Evolutionary conservation across 2,797 vertebrate species (phyloP), one percentile per base, ranked within the genome.

Genomic region (Limosa lapponica): DNA sequence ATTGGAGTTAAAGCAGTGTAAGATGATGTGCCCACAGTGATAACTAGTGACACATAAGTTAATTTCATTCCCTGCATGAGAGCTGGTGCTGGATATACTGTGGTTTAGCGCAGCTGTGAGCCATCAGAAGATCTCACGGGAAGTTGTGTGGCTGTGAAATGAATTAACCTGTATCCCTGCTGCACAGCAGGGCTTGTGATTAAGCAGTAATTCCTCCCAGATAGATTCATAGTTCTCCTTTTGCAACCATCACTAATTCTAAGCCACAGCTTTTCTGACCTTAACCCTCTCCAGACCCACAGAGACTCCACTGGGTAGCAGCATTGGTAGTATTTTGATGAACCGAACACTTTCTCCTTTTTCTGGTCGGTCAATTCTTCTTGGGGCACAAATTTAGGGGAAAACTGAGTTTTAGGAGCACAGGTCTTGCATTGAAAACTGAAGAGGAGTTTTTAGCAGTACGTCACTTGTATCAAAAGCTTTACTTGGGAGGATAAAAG

Each of bases 401-500:
- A 79, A 93, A 92, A 52, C 9, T 65, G 62, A 80, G 65, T 80
- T 85, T 70, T 55, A 30, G 70, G 55, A 83, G 24, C 79, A 82
- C 6, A 20, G 55, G 66, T 70, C 84, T 89, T 91, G 72, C 46
- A 82, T 49, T 27, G 61, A 90, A 97, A 96, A 81, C 89, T 16
- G 69, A 97, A 91, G 41, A 73, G 22, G 10, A 70, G 4, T 55
- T 73, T 94, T 72, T 67, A 64, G 78, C 44, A 61, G 18, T 83
- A 86, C 0, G 11, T 64, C 78, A 73, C 65, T 95, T 86, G 77
- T 51, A 90, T 95, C 89, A 96, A 95, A 96, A 97, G 82, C 52
- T 96, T 98, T 97, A 87, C 94, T 92, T 86, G 61, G 72, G 83
- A 92, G 95, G 85, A 96, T 97, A 95, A 98, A 96, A 97, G 95